Base-by-base conservation (phyloP, 2,797 vertebrate species). In the Menidia menidia region DNA sequence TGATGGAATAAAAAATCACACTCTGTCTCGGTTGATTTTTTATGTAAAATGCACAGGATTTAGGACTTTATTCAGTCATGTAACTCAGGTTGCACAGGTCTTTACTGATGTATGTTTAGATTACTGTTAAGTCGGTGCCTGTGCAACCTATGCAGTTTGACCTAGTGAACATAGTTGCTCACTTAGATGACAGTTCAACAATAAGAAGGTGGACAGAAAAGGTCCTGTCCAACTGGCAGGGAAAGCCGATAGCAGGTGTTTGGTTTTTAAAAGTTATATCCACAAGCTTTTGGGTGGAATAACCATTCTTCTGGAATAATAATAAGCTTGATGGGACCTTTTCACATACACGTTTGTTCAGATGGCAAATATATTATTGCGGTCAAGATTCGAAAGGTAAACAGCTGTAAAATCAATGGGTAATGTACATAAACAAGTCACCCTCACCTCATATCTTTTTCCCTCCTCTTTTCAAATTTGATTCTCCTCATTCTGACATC, bases 391-490 rank as follows among this genome's bases (percentile, higher is more conserved):
- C 32, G 30, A 52, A 57, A 60, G 43, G 62, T 73, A 60, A 72
- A 68, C 63, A 67, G 48, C 42, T 73, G 57, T 66, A 52, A 67
- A 66, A 60, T 61, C 42, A 51, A 45, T 33, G 44, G n/a, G 48
- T 57, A 19, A 64, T 25, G 60, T 9, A 57, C 33, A 55, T 13
- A 66, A 71, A 78, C 60, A 80, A 63, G 53, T 67, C 32, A 9
- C 44, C 13, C 48, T 54, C 18, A 39, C 16, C 65, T 47, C n/a
- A 41, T 51, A 55, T 68, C 60, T 58, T 19, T 41, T 53, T 69
- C 55, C 43, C 62, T 39, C 35, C n/a, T 25, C 35, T 55, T 60
- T 57, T 63, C 33, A 32, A 48, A 54, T 82, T 59, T 69, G 42
- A 52, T 70, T 73, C 44, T 25, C 45, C 62, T 45, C 45, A 31